Percentiles rank a stretch among this genome's conserved stretches.
Conservation (phyloP, 2,888 invertebrate genomes). For the Tipula helvola region DNA sequence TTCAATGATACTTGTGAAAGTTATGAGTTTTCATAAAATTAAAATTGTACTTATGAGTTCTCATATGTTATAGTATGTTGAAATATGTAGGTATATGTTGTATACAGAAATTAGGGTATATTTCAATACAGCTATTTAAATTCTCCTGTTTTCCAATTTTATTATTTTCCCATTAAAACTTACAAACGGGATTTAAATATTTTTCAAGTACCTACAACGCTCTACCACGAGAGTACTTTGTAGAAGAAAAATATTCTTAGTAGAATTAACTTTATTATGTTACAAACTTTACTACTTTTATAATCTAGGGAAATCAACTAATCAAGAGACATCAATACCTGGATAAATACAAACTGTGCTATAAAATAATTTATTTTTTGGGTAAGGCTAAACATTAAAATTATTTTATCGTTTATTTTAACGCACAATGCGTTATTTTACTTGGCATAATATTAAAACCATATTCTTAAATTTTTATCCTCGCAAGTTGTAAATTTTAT, state of each 20-base stretch:
- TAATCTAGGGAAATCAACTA: too few relatives aligned
- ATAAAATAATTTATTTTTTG: not conserved
- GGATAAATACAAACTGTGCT: not conserved
- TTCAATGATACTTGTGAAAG: not conserved
- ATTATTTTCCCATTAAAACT: too few relatives aligned
- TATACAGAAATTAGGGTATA: not conserved
- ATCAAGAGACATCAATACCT: not conserved
- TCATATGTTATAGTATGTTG: not conserved
- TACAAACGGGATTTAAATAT: too few relatives aligned
- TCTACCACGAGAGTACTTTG: too few relatives aligned
- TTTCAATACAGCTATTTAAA: not conserved
- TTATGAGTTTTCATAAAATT: conserved; percentile 4
- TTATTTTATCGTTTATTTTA: too few relatives aligned
- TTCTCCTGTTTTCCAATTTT: not conserved
- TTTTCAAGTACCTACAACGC: too few relatives aligned
- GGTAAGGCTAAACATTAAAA: too few relatives aligned
- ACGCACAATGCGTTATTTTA: too few relatives aligned
- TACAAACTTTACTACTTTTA: too few relatives aligned
- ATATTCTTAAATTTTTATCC: not conserved
- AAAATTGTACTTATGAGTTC: not conserved
- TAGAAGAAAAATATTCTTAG: too few relatives aligned
- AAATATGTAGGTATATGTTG: not conserved
- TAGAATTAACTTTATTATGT: too few relatives aligned
- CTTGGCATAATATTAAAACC: not conserved
- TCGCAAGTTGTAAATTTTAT: not conserved